phyloP scores from a whole-genome alignment of 1,140 invertebrate genomes.

The Penaeus chinensis region DNA sequence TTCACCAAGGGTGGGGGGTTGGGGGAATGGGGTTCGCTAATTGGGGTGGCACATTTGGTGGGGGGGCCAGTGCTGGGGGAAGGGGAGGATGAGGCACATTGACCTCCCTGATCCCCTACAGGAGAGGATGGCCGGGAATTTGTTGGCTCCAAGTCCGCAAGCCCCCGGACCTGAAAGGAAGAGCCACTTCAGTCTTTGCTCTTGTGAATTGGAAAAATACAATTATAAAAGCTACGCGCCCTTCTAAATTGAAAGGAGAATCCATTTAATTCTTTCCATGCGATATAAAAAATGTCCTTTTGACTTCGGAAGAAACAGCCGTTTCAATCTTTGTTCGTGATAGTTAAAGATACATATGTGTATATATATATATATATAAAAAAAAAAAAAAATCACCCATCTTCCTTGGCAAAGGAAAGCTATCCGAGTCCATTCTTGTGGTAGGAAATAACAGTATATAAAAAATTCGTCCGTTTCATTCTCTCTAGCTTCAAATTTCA shows the following conservation, averaged over 20 bases:
- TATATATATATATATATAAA: slow-evolving; percentile 29
- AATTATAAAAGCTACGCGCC: not conserved
- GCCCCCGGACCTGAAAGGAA: slow-evolving; percentile 61
- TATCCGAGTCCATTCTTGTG: no score
- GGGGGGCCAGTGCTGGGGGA: slow-evolving; percentile 61
- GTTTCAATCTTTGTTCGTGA: no score
- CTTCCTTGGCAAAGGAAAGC: no score
- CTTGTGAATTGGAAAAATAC: not conserved
- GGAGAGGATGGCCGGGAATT: slow-evolving; percentile 62
- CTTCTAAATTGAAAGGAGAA: not conserved
- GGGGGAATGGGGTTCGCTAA: slow-evolving; percentile 60
- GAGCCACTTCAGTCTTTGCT: not conserved
- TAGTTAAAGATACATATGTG: slow-evolving; percentile 12
- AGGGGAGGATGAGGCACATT: slow-evolving; percentile 58
- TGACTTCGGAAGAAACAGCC: no score
- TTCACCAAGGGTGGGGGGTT: slow-evolving; percentile 58
- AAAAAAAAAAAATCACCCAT: not conserved
- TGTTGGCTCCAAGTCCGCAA: slow-evolving; percentile 60
- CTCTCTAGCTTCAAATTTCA: no score
- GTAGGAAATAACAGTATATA: no score
- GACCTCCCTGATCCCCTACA: slow-evolving; percentile 45
- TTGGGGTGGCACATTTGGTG: slow-evolving; percentile 63
- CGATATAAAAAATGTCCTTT: not conserved
- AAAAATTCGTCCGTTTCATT: no score
- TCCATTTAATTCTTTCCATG: not conserved